A percentile compares a stretch with the other conserved stretches of the same genome.
Conservation (phyloP, 2,797 vertebrate genomes). For the Helarctos malayanus region DNA sequence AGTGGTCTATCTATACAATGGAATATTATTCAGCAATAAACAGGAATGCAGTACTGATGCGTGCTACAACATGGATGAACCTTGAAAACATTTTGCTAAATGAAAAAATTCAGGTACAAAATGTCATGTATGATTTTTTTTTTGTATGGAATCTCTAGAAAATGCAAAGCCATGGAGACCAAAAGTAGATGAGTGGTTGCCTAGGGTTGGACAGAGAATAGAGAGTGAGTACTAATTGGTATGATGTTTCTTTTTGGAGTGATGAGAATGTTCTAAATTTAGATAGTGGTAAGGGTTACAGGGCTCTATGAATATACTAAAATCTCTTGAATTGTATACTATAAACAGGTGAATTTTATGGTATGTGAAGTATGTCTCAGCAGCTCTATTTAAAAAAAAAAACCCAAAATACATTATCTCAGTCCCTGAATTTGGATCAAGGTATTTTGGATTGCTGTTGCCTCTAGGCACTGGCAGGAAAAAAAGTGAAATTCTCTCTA, state of each 20-base stretch:
- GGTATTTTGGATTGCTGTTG: neutral
- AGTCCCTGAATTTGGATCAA: neutral
- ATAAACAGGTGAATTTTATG: neutral
- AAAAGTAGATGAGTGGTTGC: neutral
- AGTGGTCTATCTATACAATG: neutral
- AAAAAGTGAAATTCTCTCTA: neutral
- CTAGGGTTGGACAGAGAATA: neutral
- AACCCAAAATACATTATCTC: neutral
- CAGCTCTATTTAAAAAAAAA: neutral
- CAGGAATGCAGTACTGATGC: neutral
- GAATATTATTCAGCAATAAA: neutral
- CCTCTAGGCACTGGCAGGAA: neutral
- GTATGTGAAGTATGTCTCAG: neutral
- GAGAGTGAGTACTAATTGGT: neutral
- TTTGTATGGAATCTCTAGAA: neutral
- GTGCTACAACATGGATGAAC: neutral
- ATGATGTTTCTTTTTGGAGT: neutral
- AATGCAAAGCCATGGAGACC: neutral
- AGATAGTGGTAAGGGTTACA: neutral
- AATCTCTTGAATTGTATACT: neutral
- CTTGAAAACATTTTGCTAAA: neutral
- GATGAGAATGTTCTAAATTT: neutral
- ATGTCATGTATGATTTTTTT: neutral
- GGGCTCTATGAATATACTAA: neutral
- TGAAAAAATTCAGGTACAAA: neutral